Base-by-base conservation (phyloP, 2,888 invertebrate species). In the Apodemia mormo region DNA sequence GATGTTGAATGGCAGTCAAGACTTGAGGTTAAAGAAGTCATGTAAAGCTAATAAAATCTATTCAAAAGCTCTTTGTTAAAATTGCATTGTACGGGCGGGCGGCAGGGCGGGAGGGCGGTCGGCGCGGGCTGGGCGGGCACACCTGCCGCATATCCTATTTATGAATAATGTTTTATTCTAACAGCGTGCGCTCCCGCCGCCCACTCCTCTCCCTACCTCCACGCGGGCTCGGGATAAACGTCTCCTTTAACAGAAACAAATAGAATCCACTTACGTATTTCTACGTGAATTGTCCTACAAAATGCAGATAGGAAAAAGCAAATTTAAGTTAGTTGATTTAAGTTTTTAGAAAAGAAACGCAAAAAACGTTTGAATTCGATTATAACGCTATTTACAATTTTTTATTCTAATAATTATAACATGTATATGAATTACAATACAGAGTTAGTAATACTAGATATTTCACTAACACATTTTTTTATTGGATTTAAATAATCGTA, bases 111-210 rank as follows among this genome's bases (percentile, higher is more conserved):
- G 75, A 73, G 78, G 79, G 72, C 74, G 54, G 73, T 66, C 22
- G 22, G 22, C 22, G 22, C 22, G 22, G 22, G 74, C 73, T 70
- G 71, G 76, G 73, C 79, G 78, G 77, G 72, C 79, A 77, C 83
- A 83, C 84, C 86, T 87, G 87, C 84, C 85, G 89, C 91, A 92
- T 91, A 89, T 89, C 88, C 91, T 91, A 90, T 91, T 92, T 92
- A 92, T 92, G 92, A 92, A 92, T 92, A 92, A 92, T 92, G 91
- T 92, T 92, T 92, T 92, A 92, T 92, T 92, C 92, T 89, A 89
- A 88, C 85, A 89, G 90, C 92, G 92, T 92, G 87, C 91, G 89
- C 82, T 84, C 82, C 82, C 81, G 33, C 76, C 76, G 81, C 70
- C 75, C 73, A 67, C 73, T 72, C 77, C 74, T 72, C 45, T 45